Evolutionary conservation across 2,113 vertebrate genomes (phyloP).

Genomic region (Cryptotis parvus): DNA sequence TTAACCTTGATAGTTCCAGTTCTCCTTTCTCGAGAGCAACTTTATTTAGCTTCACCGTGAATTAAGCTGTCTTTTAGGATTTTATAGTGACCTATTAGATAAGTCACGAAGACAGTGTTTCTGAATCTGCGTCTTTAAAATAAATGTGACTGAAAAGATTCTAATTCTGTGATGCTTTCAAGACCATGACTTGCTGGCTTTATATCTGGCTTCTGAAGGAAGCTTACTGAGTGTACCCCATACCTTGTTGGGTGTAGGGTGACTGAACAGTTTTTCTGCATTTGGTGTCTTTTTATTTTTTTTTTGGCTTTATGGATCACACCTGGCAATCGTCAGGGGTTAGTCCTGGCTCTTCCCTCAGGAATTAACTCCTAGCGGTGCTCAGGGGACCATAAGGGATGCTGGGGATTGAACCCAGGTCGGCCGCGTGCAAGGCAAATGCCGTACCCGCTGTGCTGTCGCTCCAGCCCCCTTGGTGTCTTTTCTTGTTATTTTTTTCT

Average conservation of each 20-base stretch:
- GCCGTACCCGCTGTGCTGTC: too few species aligned
- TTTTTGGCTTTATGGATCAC: too few species aligned
- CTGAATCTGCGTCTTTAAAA: constrained; percentile 15
- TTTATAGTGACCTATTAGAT: constrained; percentile 44
- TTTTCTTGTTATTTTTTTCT: too few species aligned
- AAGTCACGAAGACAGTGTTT: constrained; percentile 30
- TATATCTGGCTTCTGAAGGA: too few species aligned
- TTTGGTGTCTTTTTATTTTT: too few species aligned
- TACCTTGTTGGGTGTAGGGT: background rate
- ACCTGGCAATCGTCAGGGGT: too few species aligned
- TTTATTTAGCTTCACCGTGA: constrained; percentile 56
- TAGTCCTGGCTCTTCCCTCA: too few species aligned
- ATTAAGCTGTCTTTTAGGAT: constrained; percentile 52
- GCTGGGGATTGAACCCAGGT: too few species aligned
- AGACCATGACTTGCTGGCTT: background rate
- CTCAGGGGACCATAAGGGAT: too few species aligned
- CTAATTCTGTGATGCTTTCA: background rate
- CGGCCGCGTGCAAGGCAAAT: too few species aligned
- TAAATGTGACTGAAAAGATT: background rate
- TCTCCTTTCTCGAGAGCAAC: constrained; percentile 43
- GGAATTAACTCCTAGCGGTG: too few species aligned
- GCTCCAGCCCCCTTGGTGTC: background rate
- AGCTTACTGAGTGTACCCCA: background rate
- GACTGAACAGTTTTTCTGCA: background rate
- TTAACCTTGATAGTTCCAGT: background rate